phyloP scores from a whole-genome alignment of 2,797 vertebrate species.

The Tangara arthus region DNA sequence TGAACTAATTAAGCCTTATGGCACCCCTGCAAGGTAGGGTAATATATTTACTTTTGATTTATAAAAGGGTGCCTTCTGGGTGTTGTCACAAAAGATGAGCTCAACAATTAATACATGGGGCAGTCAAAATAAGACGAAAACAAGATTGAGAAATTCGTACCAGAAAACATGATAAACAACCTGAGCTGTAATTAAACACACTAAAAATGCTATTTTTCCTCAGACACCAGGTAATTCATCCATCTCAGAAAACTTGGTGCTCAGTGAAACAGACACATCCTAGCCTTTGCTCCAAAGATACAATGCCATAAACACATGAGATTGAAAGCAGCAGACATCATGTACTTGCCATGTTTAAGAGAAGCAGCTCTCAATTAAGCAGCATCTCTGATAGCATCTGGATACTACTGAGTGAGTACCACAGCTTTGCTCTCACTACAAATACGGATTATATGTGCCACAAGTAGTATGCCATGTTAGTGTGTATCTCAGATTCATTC shows the following conservation, averaged over 20 bases:
- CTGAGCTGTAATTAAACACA: not conserved
- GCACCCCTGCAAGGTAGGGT: conserved; percentile 38
- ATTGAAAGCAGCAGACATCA: not conserved
- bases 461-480: not conserved
- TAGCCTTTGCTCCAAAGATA: not conserved
- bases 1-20: conserved; percentile 57
- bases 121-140: not conserved
- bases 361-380: not conserved
- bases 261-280: not conserved
- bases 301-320: not conserved
- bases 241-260: not conserved
- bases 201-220: not conserved
- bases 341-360: not conserved
- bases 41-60: conserved; percentile 61
- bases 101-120: conserved; percentile 11
- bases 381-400: not conserved
- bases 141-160: not conserved
- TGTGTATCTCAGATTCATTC: not conserved
- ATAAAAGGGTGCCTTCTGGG: conserved; percentile 32
- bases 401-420: not conserved
- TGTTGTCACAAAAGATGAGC: conserved; percentile 26
- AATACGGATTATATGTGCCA: not conserved
- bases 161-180: not conserved
- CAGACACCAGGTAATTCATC: not conserved
- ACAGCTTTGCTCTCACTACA: not conserved